phyloP scores from a whole-genome alignment of 1,140 invertebrate species.

The Drosophila willistoni region DNA sequence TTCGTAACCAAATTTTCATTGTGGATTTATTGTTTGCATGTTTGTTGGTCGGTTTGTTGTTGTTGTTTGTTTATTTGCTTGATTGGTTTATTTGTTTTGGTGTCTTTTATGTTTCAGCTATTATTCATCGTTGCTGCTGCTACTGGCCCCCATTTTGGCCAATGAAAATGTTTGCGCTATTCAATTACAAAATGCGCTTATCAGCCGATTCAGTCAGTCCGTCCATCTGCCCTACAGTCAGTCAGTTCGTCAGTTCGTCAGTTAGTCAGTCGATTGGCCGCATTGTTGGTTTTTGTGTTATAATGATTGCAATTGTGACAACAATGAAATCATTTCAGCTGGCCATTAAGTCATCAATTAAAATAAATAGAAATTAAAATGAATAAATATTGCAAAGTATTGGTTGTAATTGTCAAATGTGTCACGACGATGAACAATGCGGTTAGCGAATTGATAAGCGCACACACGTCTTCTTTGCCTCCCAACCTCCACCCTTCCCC shows the following conservation, averaged over 20 bases:
- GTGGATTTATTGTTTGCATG: slow-evolving; percentile 59
- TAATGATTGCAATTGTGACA: slow-evolving; percentile 76
- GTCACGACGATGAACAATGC: slow-evolving; percentile 46
- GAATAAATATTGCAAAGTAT: slow-evolving; percentile 57
- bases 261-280: not conserved
- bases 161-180: slow-evolving; percentile 58
- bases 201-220: slow-evolving; percentile 26
- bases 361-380: slow-evolving; percentile 77
- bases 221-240: not conserved
- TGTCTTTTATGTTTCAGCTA: slow-evolving; percentile 3
- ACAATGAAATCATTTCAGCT: slow-evolving; percentile 65
- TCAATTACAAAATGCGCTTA: slow-evolving; percentile 68
- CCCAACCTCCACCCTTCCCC: not conserved
- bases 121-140: not conserved
- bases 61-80: slow-evolving; percentile 47
- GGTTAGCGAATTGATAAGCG: slow-evolving; percentile 69
- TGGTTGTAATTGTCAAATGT: slow-evolving; percentile 58
- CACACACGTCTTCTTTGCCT: slow-evolving; percentile 35
- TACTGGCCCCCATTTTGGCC: slow-evolving; percentile 39
- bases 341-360: slow-evolving; percentile 78
- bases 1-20: slow-evolving; percentile 57
- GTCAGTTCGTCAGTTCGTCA: not conserved
- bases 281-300: slow-evolving; percentile 57
- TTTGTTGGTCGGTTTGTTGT: slow-evolving; percentile 53
- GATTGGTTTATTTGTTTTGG: slow-evolving; percentile 22